Evolutionary conservation across 2,888 invertebrate genomes (phyloP).

Genomic region (Cyrtodaria siliqua): DNA sequence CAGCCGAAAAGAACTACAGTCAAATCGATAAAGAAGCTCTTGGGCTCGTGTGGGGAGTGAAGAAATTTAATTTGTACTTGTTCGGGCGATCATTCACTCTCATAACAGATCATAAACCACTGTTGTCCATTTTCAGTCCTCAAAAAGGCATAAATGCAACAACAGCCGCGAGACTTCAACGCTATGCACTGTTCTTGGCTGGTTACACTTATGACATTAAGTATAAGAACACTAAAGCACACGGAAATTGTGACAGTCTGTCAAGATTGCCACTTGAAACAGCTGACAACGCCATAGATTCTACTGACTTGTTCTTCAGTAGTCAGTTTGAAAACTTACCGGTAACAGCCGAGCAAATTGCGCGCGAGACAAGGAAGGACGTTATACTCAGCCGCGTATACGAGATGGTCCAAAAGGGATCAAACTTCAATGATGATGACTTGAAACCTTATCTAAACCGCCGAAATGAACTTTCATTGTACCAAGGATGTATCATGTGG

Average conservation of each 20-base stretch:
- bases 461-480: slow-evolving; percentile 52
- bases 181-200: slow-evolving; percentile 35
- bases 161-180: slow-evolving; percentile 42
- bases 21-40: slow-evolving; percentile 63
- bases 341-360: slow-evolving; percentile 29
- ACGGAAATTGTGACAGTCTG: slow-evolving; percentile 58
- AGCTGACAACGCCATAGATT: slow-evolving; percentile 9
- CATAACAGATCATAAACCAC: slow-evolving; percentile 62
- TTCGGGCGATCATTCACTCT: slow-evolving; percentile 84
- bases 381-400: no score
- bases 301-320: slow-evolving; percentile 26
- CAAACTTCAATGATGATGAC: slow-evolving; percentile 2
- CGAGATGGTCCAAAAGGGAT: slow-evolving; percentile 16
- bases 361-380: slow-evolving; percentile 39
- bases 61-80: slow-evolving; percentile 85
- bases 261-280: slow-evolving; percentile 38
- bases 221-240: slow-evolving; percentile 35
- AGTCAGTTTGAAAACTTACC: slow-evolving; percentile 76
- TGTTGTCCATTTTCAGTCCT: slow-evolving; percentile 59
- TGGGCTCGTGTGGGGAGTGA: slow-evolving; percentile 83
- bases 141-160: slow-evolving; percentile 58
- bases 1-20: slow-evolving; percentile 62
- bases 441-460: slow-evolving; percentile 34
- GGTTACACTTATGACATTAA: slow-evolving; percentile 31
- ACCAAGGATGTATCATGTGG: slow-evolving; percentile 71